Evolutionary conservation across 2,888 invertebrate genomes (phyloP).

Genomic region (Harpalus rufipes): DNA sequence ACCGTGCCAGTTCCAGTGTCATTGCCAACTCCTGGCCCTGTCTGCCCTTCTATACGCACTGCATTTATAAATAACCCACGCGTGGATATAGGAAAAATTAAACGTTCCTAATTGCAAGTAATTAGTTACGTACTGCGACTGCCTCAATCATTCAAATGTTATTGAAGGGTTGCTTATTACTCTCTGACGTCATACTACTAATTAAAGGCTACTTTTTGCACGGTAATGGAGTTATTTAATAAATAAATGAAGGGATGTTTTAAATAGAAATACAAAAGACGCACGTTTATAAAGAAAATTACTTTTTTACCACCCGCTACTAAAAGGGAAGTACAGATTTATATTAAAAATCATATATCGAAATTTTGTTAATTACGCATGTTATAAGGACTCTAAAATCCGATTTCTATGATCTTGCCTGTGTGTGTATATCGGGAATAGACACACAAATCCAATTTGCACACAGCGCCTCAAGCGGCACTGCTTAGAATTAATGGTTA

Average conservation of each 20-base stretch:
- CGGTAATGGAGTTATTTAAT: neutral
- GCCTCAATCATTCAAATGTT: constrained; percentile 1
- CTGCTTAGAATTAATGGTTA: too few species aligned
- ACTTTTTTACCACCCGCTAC: too few species aligned
- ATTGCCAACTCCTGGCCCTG: neutral
- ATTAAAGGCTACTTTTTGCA: constrained; percentile 27
- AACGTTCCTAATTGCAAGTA: constrained; percentile 30
- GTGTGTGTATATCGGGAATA: too few species aligned
- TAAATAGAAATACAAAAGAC: neutral
- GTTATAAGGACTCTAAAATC: too few species aligned
- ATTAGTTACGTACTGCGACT: constrained; percentile 4
- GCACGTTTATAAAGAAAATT: too few species aligned
- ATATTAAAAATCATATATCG: too few species aligned
- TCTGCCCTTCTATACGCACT: neutral
- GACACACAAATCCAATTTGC: too few species aligned
- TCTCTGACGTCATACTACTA: constrained; percentile 14
- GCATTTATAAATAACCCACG: neutral
- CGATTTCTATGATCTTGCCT: too few species aligned
- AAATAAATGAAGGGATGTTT: neutral
- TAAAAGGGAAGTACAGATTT: too few species aligned
- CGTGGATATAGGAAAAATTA: constrained; percentile 8
- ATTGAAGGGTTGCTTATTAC: constrained; percentile 23
- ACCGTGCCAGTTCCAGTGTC: constrained; percentile 15
- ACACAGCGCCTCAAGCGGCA: too few species aligned
- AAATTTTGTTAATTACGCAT: too few species aligned